Conservation (phyloP, 2,113 vertebrate genomes). For the Lonchura striata region DNA sequence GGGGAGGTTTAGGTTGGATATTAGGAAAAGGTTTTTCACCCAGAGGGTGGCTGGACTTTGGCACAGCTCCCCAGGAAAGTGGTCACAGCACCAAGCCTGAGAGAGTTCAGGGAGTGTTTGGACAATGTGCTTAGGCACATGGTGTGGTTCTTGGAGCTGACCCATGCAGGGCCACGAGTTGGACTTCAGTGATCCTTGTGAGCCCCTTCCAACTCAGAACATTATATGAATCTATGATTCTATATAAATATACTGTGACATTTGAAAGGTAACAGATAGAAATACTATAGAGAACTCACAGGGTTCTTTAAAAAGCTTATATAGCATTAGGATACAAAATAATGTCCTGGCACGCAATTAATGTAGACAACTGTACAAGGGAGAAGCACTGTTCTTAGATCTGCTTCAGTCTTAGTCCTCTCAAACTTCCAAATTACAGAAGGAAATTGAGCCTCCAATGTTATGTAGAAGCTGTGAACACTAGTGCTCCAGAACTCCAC, state of each 20-base stretch:
- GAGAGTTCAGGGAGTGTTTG: not conserved
- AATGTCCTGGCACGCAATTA: not conserved
- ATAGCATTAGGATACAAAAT: not conserved
- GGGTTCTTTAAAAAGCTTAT: not conserved
- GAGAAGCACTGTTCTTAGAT: not conserved
- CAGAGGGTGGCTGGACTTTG: not conserved
- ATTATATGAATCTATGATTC: not conserved
- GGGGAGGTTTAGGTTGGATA: not conserved
- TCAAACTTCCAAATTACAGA: not conserved
- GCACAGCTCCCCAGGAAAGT: not conserved
- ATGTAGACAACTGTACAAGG: not conserved
- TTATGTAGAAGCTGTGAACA: not conserved
- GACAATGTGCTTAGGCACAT: not conserved
- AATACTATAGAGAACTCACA: not conserved
- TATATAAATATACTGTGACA: not conserved
- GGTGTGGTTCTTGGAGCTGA: not conserved
- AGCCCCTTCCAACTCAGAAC: not conserved
- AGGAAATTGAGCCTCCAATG: not conserved
- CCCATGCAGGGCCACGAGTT: fast-evolving
- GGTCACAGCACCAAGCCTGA: not conserved
- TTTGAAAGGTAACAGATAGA: not conserved
- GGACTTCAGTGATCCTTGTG: not conserved
- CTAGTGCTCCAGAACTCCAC: too few relatives aligned
- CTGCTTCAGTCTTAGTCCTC: not conserved
- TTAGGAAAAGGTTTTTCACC: not conserved